phyloP scores from a whole-genome alignment of 2,113 vertebrate species.

The Sterna hirundo region DNA sequence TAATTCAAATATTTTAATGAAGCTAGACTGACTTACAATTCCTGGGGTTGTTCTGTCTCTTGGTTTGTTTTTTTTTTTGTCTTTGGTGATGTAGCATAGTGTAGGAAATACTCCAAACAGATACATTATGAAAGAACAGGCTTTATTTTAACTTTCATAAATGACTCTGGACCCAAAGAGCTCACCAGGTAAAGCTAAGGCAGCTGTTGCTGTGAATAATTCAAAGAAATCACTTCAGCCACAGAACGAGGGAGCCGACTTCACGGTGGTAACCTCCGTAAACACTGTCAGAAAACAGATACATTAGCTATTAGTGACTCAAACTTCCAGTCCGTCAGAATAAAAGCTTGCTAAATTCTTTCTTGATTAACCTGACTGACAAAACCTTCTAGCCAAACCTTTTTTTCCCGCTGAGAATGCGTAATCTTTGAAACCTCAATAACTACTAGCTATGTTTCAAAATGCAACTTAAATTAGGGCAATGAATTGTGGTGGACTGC shows the following conservation, averaged over 20 bases:
- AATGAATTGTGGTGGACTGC: background rate
- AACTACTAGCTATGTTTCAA: background rate
- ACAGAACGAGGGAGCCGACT: background rate
- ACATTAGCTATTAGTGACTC: background rate
- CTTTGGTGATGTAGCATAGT: background rate
- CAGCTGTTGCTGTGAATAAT: background rate
- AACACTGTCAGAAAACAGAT: background rate
- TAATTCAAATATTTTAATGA: background rate
- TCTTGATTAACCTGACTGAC: background rate
- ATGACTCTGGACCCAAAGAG: background rate
- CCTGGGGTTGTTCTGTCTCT: background rate
- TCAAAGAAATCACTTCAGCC: slow-evolving; percentile 8
- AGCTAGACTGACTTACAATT: background rate
- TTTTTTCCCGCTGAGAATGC: background rate
- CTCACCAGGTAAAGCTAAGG: background rate
- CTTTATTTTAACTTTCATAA: background rate
- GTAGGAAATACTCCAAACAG: background rate
- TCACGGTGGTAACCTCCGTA: background rate
- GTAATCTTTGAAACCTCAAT: background rate
- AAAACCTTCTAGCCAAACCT: background rate
- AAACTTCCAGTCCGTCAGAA: background rate
- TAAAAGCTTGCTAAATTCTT: background rate
- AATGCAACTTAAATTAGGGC: background rate
- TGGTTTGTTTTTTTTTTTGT: background rate
- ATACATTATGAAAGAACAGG: background rate